These are phyloP conservation scores for Metallyticus violacea DNA, from an alignment of 2,888 invertebrate genomes.

Conservation along the genomic window DNA sequence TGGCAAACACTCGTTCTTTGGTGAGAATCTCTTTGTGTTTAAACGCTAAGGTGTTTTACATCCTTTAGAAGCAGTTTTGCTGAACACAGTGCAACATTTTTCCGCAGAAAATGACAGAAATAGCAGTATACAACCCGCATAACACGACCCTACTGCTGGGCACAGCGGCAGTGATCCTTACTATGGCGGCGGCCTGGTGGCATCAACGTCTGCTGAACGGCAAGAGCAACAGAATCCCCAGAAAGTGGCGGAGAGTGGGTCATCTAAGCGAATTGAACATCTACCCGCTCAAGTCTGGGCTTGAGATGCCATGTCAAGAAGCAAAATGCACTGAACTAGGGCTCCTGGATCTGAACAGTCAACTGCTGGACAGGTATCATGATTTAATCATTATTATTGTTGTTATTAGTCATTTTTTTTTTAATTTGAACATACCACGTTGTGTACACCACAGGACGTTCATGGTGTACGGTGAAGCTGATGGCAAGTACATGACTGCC, in stretches of 20 bases:
- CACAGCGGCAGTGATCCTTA: neutral
- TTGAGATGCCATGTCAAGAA: neutral
- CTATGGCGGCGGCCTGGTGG: neutral
- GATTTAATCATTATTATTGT: neutral
- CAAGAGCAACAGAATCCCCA: slow-evolving; percentile 43
- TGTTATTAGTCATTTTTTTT: neutral
- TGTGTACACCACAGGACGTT: neutral
- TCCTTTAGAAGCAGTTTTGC: too few species aligned
- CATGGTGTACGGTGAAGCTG: neutral
- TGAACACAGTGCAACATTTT: too few species aligned
- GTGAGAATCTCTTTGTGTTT: too few species aligned
- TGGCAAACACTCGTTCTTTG: too few species aligned
- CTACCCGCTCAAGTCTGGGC: slow-evolving; percentile 21
- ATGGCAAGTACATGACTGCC: slow-evolving; percentile 3
- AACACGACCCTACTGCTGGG: neutral
- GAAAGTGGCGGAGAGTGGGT: slow-evolving; percentile 51
- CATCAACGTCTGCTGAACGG: slow-evolving; percentile 12
- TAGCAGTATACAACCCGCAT: neutral
- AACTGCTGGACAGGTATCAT: slow-evolving; percentile 4
- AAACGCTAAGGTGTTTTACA: too few species aligned
- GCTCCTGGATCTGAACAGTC: neutral
- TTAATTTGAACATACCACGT: neutral
- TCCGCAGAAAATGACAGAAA: neutral
- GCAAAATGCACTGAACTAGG: slow-evolving; percentile 6
- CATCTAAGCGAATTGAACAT: slow-evolving; percentile 7